Evolutionary conservation across 1,140 invertebrate species (phyloP).

Genomic region (Phortica variegata): DNA sequence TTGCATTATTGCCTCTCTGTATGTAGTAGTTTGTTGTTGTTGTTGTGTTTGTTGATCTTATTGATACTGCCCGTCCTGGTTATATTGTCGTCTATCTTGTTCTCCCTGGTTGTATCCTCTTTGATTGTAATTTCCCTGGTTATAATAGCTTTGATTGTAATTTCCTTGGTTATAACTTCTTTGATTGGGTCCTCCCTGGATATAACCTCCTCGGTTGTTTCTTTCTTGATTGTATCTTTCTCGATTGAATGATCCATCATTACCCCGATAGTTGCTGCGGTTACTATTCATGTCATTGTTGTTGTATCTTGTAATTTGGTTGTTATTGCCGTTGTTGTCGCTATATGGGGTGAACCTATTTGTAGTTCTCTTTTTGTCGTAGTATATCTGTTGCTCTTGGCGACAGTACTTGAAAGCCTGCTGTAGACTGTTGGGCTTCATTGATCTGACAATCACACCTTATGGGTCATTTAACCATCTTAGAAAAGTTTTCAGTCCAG

Average conservation of each 20-base stretch:
- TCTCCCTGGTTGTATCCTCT: too few relatives aligned
- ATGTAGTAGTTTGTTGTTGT: background rate
- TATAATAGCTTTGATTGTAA: too few relatives aligned
- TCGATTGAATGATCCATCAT: background rate
- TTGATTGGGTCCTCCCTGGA: too few relatives aligned
- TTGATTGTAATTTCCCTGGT: too few relatives aligned
- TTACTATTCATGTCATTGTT: background rate
- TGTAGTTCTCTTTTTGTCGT: background rate
- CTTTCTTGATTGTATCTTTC: background rate
- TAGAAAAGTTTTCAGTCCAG: conserved; percentile 3
- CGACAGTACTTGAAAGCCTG: background rate
- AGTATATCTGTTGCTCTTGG: conserved; percentile 5
- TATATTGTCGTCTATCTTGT: too few relatives aligned
- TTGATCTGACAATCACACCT: conserved; percentile 5
- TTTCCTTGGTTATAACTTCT: too few relatives aligned
- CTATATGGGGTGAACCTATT: background rate
- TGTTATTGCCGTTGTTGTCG: background rate
- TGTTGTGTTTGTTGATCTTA: too few relatives aligned
- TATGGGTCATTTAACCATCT: conserved; percentile 6
- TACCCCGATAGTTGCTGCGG: background rate
- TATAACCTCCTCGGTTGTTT: background rate
- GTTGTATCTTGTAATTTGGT: background rate
- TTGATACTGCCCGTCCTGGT: too few relatives aligned
- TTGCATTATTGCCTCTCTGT: background rate
- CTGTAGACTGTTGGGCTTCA: background rate